Evolutionary conservation across 2,797 vertebrate species (phyloP), one percentile per base, ranked within the genome.

Genomic region (Pempheris klunzingeri): DNA sequence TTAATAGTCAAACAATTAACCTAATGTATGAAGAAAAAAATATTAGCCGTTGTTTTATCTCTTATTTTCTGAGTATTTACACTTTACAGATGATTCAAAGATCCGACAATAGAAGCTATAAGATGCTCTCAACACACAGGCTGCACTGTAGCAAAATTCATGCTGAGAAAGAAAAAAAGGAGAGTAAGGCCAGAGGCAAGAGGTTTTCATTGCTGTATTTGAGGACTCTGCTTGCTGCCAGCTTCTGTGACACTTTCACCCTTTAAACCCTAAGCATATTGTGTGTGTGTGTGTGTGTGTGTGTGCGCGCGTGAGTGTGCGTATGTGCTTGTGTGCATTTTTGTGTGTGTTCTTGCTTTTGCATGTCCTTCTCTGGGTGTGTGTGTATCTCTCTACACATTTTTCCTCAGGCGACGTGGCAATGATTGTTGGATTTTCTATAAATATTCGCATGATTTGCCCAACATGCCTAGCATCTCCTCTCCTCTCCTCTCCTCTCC

Each of bases 371-470:
- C 24, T 58, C 2, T 30, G 24, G 0, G 0, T 71, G 52, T 63
- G 59, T 68, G 7, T 71, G 12, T 49, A 4, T 58, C 14, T 53
- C 49, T 52, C 39, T 66, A 28, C 54, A 72, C 46, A 64, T 74
- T 64, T 73, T 67, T 2, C 75, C 71, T 10, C 4, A 26, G 73
- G 64, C 74, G 50, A 74, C 28, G 70, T 8, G 1, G 22, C 64
- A 53, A 22, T 72, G 52, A 74, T 86, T 82, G 55, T 58, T 63
- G 39, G 39, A 58, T 67, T 77, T 83, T 77, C 73, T 75, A 81
- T 87, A 74, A 81, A 81, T 88, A 84, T 83, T 87, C 57, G 82
- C 36, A 64, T 66, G 69, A 79, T 63, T 83, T 79, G 54, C 77
- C 62, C 44, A 63, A 67, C n/a, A 64, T 4, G 20, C 24, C 77